Evolutionary conservation across 2,888 invertebrate species (phyloP), one percentile per base, ranked within the genome.

Genomic region (Endotricha flammealis): DNA sequence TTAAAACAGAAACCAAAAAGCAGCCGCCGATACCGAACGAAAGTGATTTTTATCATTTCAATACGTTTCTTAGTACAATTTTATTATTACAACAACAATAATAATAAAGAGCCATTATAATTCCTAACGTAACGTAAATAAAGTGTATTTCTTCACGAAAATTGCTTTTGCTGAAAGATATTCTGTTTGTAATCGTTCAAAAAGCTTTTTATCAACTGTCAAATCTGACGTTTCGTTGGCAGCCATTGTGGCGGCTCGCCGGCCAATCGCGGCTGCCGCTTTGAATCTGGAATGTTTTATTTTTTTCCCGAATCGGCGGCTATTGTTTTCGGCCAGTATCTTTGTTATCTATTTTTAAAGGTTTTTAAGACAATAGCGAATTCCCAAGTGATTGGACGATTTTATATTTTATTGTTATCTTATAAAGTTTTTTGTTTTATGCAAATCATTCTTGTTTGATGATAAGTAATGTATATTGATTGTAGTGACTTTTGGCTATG

Each of bases 221-320:
- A 79, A 65, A 80, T 81, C 81, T 77, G 77, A 79, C 78, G 58
- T 67, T 72, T 71, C 45, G 38, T 46, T 49, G 57, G 60, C 65
- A 57, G 67, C 78, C 71, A 79, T 79, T 78, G 76, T 76, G 56
- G 41, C 51, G 48, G 50, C 48, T 46, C 44, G 51, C 47, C 49
- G 55, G 53, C 77, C 78, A 78, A 78, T 78, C 47, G 64, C 68
- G 68, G 70, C 58, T 46, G 51, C 48, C 41, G 52, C 64, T 79
- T 78, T 73, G 68, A 72, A 71, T 62, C 64, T 62, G 30, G 63
- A 74, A 71, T 64, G 62, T 69, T 71, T 76, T 73, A 54, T 75
- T 76, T 77, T 71, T 69, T 50, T n/a, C n/a, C n/a, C 38, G 53
- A 53, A 52, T 47, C 41, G 47, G 53, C 40, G 39, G 49, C 70